These are phyloP conservation scores for Dendrocincla tyrannina DNA, from an alignment of 2,797 vertebrate genomes.

Conservation along the genomic window DNA sequence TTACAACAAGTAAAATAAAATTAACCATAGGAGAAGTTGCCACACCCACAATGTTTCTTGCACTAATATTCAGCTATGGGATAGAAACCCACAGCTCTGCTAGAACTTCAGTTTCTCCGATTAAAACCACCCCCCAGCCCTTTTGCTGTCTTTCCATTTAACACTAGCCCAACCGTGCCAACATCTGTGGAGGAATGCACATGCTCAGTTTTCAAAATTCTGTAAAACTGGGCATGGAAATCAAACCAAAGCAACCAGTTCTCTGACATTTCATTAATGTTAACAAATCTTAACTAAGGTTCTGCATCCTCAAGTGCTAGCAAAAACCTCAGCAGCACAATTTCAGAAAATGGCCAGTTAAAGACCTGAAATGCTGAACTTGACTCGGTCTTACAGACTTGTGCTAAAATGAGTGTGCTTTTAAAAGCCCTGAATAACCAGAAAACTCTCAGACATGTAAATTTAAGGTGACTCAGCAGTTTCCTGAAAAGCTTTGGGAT, in stretches of 20 bases:
- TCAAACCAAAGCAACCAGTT: not conserved
- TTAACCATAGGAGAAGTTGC: not conserved
- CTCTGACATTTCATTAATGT: not conserved
- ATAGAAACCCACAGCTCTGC: not conserved
- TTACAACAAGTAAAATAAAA: not conserved
- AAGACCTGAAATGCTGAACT: not conserved
- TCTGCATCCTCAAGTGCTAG: not conserved
- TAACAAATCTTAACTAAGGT: not conserved
- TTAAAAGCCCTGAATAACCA: not conserved
- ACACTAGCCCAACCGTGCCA: not conserved
- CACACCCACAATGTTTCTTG: not conserved
- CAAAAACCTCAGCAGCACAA: not conserved
- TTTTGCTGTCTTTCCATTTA: not conserved
- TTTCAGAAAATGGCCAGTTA: not conserved
- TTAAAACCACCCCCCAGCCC: not conserved
- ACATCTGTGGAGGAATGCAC: not conserved
- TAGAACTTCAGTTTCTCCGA: not conserved
- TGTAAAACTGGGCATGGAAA: not conserved
- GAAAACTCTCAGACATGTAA: not conserved
- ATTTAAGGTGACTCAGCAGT: not conserved
- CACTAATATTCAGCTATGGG: not conserved
- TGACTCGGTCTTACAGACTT: not conserved
- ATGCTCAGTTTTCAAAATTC: not conserved
- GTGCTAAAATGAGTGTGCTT: not conserved
- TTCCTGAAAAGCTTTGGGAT: not conserved